Percentiles rank a stretch among this genome's conserved stretches.
phyloP scores from a whole-genome alignment of 2,888 invertebrate genomes.

The Sisyra terminalis region DNA sequence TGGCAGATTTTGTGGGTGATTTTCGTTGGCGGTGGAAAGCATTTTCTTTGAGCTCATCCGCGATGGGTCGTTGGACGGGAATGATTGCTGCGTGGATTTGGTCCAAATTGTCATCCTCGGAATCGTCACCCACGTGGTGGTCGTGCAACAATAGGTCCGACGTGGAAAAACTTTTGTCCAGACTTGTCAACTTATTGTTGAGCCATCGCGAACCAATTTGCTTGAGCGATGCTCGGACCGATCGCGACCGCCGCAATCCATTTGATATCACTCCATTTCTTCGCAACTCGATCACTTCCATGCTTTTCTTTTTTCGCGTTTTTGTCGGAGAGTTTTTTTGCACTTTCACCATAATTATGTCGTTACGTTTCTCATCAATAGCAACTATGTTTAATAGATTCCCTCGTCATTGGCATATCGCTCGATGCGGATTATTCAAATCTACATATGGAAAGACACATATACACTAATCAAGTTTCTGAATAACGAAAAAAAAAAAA shows the following conservation, averaged over 20 bases:
- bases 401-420: too few relatives aligned
- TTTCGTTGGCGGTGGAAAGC: too few relatives aligned
- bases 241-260: slow-evolving; percentile 44
- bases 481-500: too few relatives aligned
- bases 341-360: slow-evolving; percentile 21
- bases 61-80: background rate
- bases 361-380: background rate
- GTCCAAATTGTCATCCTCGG: background rate
- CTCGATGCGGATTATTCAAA: too few relatives aligned
- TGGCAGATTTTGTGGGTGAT: too few relatives aligned
- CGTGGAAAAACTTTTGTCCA: slow-evolving; percentile 20
- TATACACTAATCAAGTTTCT: too few relatives aligned
- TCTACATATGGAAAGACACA: too few relatives aligned
- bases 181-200: slow-evolving; percentile 12
- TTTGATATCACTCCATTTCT: slow-evolving; percentile 17
- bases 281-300: slow-evolving; percentile 20
- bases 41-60: background rate
- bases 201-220: slow-evolving; percentile 43
- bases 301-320: slow-evolving; percentile 15
- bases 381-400: background rate
- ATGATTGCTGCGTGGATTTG: background rate
- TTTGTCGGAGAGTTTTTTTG: slow-evolving; percentile 11
- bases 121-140: background rate
- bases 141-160: slow-evolving; percentile 16
- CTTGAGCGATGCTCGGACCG: slow-evolving; percentile 52